Conservation (phyloP, 1,140 invertebrate genomes). For the Eurosta solidaginis region DNA sequence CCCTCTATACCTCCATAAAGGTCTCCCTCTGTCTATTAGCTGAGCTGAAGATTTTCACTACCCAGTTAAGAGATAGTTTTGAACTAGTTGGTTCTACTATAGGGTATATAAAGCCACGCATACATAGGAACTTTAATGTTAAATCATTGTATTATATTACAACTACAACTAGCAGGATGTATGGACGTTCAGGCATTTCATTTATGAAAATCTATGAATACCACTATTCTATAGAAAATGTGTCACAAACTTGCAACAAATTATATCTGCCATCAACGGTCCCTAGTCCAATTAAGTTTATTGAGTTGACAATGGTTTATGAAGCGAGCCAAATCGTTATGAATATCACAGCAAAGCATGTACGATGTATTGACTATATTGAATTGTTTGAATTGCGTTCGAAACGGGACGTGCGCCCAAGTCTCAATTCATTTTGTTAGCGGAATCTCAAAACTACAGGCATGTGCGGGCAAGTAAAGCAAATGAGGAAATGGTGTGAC, state of each 20-base stretch:
- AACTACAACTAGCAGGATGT: no score
- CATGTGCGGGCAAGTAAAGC: not conserved
- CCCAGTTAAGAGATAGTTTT: no score
- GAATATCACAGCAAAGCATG: not conserved
- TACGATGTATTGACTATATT: not conserved
- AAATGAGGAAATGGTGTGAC: not conserved
- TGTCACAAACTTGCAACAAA: not conserved
- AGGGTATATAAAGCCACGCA: no score
- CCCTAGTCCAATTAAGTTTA: slow-evolving; percentile 12
- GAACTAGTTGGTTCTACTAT: no score
- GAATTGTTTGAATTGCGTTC: not conserved
- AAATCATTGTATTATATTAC: no score
- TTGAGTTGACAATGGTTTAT: not conserved
- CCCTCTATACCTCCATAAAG: no score
- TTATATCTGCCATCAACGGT: not conserved
- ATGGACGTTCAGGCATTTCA: not conserved
- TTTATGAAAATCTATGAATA: not conserved
- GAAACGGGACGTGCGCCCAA: not conserved
- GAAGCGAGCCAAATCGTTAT: not conserved
- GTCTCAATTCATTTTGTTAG: no score
- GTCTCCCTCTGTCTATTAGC: no score
- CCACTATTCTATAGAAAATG: not conserved
- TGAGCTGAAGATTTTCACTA: no score
- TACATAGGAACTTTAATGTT: no score
- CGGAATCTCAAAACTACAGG: not conserved